These are phyloP conservation scores for Geophilus truncorum DNA, from an alignment of 2,888 invertebrate species.

Conservation along the genomic window DNA sequence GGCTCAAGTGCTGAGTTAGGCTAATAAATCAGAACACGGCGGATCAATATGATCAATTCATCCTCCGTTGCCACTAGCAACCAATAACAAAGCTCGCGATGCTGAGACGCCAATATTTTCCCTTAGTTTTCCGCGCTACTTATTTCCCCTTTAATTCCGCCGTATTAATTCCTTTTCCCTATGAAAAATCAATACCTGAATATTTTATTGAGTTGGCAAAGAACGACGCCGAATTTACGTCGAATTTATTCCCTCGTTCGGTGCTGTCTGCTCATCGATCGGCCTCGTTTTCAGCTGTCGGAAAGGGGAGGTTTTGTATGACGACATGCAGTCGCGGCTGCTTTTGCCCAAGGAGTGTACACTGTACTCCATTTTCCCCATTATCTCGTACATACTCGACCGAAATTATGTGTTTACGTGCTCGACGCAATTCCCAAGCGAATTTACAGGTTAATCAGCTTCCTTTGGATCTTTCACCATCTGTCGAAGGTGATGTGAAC, in stretches of 20 bases:
- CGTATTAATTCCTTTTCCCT: neutral
- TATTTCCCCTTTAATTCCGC: neutral
- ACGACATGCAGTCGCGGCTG: neutral
- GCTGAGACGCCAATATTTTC: neutral
- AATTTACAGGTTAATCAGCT: conserved; percentile 31
- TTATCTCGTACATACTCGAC: neutral
- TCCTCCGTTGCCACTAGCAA: neutral
- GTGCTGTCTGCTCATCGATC: neutral
- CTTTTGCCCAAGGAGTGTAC: neutral
- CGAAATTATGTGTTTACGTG: neutral
- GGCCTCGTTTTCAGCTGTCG: neutral
- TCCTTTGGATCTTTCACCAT: neutral
- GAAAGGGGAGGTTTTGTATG: neutral
- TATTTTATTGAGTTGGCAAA: neutral
- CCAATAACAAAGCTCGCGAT: neutral
- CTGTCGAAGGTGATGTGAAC: neutral
- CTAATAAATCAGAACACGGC: neutral
- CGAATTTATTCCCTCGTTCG: neutral
- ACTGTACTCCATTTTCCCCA: neutral
- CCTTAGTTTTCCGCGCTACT: neutral
- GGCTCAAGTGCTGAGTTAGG: neutral
- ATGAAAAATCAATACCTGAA: neutral
- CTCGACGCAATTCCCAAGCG: neutral
- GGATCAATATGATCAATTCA: neutral
- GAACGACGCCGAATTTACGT: neutral